These are phyloP conservation scores for Eospalax fontanierii DNA, from an alignment of 2,797 vertebrate species.

Conservation along the genomic window DNA sequence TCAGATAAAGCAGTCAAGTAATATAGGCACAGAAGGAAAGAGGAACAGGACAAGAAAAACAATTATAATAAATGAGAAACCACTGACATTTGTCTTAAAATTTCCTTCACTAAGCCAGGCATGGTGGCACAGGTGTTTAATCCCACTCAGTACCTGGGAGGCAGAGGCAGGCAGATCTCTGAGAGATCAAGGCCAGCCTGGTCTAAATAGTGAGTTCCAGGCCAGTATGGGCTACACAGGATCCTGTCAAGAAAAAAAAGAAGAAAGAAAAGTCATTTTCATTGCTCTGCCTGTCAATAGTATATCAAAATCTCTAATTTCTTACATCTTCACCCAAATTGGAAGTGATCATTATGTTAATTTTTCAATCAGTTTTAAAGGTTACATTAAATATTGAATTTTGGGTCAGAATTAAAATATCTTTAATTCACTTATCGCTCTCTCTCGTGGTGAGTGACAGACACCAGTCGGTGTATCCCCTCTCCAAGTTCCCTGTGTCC, in stretches of 20 bases:
- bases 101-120: not conserved
- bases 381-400: slow-evolving; percentile 63
- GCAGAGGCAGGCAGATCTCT: too few relatives aligned
- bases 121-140: too few relatives aligned
- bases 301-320: not conserved
- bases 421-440: too few relatives aligned
- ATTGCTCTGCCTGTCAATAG: not conserved
- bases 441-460: too few relatives aligned
- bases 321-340: not conserved
- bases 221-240: too few relatives aligned
- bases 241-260: too few relatives aligned
- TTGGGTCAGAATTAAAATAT: slow-evolving; percentile 34
- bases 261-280: not conserved
- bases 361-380: slow-evolving; percentile 38
- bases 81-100: slow-evolving; percentile 10
- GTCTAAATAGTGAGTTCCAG: too few relatives aligned
- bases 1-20: not conserved
- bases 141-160: too few relatives aligned
- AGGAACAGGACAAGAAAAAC: not conserved
- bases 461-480: too few relatives aligned
- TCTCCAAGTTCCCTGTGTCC: too few relatives aligned
- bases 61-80: not conserved
- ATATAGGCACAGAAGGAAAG: accelerated
- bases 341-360: not conserved
- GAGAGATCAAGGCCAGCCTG: too few relatives aligned